phyloP scores from a whole-genome alignment of 2,113 vertebrate species.

The Oncorhynchus gorbuscha region DNA sequence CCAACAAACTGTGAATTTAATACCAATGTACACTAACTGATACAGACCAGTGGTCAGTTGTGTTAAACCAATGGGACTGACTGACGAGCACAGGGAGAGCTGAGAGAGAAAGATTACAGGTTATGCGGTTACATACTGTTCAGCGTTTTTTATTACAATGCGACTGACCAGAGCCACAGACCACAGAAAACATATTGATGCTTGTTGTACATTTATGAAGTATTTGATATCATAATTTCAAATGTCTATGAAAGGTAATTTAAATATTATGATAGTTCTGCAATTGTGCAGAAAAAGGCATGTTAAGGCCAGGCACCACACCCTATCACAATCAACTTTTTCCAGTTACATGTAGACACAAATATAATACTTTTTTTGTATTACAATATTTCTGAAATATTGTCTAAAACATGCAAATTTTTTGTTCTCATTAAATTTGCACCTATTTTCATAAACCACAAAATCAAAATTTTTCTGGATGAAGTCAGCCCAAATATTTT shows the following conservation, averaged over 20 bases:
- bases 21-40: constrained; percentile 39
- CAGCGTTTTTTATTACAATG: constrained; percentile 60
- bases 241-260: constrained; percentile 12
- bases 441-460: too few species aligned
- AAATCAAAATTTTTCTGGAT: too few species aligned
- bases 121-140: not conserved
- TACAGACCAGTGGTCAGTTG: not conserved
- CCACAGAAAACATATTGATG: constrained; percentile 25
- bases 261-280: constrained; percentile 12
- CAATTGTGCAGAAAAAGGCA: constrained; percentile 19
- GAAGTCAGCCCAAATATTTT: too few species aligned
- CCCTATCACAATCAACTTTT: too few species aligned
- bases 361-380: too few species aligned
- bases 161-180: constrained; percentile 47
- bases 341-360: too few species aligned
- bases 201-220: constrained; percentile 20
- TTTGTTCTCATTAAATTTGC: too few species aligned
- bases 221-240: constrained; percentile 18
- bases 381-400: too few species aligned
- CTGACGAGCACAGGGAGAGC: not conserved
- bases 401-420: too few species aligned
- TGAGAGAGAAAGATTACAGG: not conserved
- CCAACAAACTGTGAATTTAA: constrained; percentile 52
- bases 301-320: not conserved
- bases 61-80: too few species aligned